Percentiles rank a stretch among this genome's conserved stretches.
Conservation (phyloP, 2,888 invertebrate species). For the Pristionchus arcanus region DNA sequence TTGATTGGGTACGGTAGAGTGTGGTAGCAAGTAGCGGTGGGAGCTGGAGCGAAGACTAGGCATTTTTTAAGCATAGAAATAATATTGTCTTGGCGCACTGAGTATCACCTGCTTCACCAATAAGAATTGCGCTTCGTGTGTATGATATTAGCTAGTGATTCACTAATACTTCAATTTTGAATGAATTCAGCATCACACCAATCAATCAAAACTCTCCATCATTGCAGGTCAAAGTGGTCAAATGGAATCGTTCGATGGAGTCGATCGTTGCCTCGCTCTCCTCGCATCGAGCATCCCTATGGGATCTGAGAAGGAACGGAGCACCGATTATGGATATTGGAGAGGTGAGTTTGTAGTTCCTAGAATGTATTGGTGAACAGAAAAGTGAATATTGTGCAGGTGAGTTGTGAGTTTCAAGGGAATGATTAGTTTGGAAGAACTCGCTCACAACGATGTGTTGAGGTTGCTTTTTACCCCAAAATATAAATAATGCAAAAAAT, state of each 20-base stretch:
- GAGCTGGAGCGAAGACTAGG: neutral
- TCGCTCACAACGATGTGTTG: too few relatives aligned
- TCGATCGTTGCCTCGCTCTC: slow-evolving; percentile 60
- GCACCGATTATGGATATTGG: slow-evolving; percentile 61
- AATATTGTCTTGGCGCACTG: too few relatives aligned
- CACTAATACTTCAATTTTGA: neutral
- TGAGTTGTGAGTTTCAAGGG: too few relatives aligned
- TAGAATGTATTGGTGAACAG: neutral
- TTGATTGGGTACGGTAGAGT: neutral
- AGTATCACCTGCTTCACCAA: neutral
- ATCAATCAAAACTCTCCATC: neutral
- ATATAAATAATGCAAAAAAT: too few relatives aligned
- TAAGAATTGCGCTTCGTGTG: neutral
- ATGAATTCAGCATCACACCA: neutral
- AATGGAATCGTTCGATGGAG: slow-evolving; percentile 60
- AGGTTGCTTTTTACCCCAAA: too few relatives aligned
- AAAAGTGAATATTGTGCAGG: neutral
- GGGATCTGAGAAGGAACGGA: slow-evolving; percentile 62
- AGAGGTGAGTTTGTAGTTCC: slow-evolving; percentile 52
- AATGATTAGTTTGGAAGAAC: too few relatives aligned
- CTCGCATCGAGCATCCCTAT: slow-evolving; percentile 56
- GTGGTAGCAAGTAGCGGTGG: neutral
- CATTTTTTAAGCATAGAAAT: too few relatives aligned
- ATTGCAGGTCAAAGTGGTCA: slow-evolving; percentile 57
- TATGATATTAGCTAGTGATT: neutral